phyloP scores from a whole-genome alignment of 2,888 invertebrate species.

The Cryptophagus acutangulus region DNA sequence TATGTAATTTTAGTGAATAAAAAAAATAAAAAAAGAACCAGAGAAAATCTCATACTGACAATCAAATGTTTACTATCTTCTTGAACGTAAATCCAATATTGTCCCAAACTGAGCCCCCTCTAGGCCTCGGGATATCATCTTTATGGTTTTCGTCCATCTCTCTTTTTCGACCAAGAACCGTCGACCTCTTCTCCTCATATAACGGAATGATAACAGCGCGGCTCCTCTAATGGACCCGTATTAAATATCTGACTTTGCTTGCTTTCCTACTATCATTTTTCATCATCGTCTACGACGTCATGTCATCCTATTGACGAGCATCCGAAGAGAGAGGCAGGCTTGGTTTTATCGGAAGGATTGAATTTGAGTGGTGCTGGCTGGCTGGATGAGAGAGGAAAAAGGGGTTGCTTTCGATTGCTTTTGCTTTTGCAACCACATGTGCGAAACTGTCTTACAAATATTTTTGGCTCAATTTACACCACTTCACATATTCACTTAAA shows the following conservation, averaged over 20 bases:
- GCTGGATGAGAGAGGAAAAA: no score
- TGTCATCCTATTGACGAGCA: conserved; percentile 36
- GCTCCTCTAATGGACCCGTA: conserved; percentile 42
- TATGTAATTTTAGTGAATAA: conserved; percentile 6
- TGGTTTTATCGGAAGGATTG: conserved; percentile 30
- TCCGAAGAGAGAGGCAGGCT: conserved; percentile 27
- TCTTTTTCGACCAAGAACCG: background rate
- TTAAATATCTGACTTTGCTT: conserved; percentile 40
- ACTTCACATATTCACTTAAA: conserved; percentile 35
- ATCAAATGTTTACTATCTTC: conserved; percentile 25
- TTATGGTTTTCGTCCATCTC: conserved; percentile 24
- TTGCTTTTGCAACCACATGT: conserved; percentile 1
- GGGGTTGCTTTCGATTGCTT: no score
- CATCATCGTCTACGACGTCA: conserved; percentile 41
- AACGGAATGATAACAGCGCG: conserved; percentile 27
- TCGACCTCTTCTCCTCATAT: background rate
- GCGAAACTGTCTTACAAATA: conserved; percentile 13
- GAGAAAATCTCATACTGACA: conserved; percentile 22
- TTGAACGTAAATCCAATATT: conserved; percentile 26
- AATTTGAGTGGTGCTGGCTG: conserved; percentile 5
- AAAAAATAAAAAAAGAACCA: background rate
- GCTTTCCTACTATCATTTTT: conserved; percentile 43
- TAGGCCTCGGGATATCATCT: conserved; percentile 27
- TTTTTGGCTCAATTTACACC: conserved; percentile 31
- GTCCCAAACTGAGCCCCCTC: conserved; percentile 18